Conservation (phyloP, 2,113 vertebrate species). For the Numida meleagris region DNA sequence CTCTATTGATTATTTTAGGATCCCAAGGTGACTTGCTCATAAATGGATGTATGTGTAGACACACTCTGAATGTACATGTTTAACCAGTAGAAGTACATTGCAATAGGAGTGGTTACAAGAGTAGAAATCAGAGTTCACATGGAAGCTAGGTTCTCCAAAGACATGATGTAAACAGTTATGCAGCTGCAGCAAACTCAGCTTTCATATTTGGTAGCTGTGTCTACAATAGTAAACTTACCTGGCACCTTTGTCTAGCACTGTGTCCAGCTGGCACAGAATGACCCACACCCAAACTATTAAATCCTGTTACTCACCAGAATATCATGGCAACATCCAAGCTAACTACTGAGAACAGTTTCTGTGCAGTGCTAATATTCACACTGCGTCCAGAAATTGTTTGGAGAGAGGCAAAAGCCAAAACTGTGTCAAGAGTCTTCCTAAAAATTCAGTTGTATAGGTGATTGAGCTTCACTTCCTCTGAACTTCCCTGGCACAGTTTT, state of each 20-base stretch:
- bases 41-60: accelerated
- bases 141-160: background rate
- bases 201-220: background rate
- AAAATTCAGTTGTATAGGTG: background rate
- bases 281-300: background rate
- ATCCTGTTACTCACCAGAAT: background rate
- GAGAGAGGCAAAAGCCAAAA: background rate
- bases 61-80: accelerated
- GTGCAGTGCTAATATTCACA: background rate
- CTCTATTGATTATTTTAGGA: background rate
- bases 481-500: background rate
- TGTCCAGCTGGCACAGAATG: background rate
- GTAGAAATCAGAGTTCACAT: background rate
- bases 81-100: background rate
- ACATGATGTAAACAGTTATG: background rate
- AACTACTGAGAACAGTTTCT: background rate
- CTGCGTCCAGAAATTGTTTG: background rate
- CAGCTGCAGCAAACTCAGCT: background rate
- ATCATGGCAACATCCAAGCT: background rate
- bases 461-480: background rate
- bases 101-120: background rate
- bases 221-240: background rate
- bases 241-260: background rate
- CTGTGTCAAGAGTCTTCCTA: background rate
- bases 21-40: background rate